Evolutionary conservation across 2,797 vertebrate species (phyloP), one percentile per base, ranked within the genome.

Genomic region (Iguana delicatissima): DNA sequence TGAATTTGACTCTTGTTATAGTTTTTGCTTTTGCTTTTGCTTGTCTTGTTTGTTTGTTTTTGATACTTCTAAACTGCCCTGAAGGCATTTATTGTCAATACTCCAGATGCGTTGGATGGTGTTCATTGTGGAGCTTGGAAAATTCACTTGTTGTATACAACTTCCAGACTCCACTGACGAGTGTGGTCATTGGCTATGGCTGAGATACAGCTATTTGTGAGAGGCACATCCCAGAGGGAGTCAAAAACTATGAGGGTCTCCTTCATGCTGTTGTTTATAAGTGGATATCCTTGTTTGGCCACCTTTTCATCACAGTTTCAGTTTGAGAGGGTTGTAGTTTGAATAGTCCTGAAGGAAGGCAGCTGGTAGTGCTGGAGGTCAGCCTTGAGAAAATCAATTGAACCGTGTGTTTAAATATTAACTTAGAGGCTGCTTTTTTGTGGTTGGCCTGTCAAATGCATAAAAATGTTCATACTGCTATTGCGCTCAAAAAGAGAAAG

Each of bases 391-490:
- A 12, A 8, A n/a, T 38, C 26, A 8, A n/a, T 57, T 72, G 69
- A 77, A 69, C 29, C 8, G 29, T 50, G 20, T 69, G 35, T 89
- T 94, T 93, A 91, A 93, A 93, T 93, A 92, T 89, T 87, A 91
- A 80, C 46, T 35, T 72, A 52, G 18, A 76, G 32, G 77, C 18
- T 1, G 16, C 57, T 92, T 0, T 69, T 89, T 91, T 6, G 13
- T 6, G 1, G 64, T 74, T 0, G 0, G 87, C 89, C 9, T 91
- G 35, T 81, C 85, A 87, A 74, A 85, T 55, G 57, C 84, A 64
- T 92, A 77, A 86, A 86, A 94, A 94, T 91, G 67, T 90, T 94
- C 59, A 81, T 67, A 52, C 89, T 84, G 55, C 8, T 77, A 8
- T 1, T 0, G 67, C 83, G 90, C 55, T 52, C 0, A 0, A 32